Evolutionary conservation across 2,888 invertebrate species (phyloP).

Genomic region (Myopa tessellatipennis): DNA sequence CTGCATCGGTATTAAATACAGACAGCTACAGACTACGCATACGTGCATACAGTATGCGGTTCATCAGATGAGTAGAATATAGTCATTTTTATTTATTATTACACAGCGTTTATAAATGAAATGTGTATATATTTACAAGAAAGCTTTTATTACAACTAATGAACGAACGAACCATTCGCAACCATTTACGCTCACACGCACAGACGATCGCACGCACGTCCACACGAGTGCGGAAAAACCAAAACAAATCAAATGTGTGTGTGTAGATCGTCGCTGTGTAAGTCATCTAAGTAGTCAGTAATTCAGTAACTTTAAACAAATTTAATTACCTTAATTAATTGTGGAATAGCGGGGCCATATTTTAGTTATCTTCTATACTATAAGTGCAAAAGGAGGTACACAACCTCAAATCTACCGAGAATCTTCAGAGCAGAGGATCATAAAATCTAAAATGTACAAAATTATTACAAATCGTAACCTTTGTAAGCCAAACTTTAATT

Average conservation of each 20-base stretch:
- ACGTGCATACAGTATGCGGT: background rate
- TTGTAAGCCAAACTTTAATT: conserved; percentile 1
- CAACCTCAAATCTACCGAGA: conserved; percentile 33
- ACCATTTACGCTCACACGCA: conserved; percentile 28
- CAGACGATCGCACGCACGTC: conserved; percentile 14
- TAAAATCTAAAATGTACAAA: conserved; percentile 4
- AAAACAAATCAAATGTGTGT: background rate
- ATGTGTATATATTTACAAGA: conserved; percentile 30
- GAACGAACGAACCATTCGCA: background rate
- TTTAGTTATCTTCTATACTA: conserved; percentile 52
- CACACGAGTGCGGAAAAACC: background rate
- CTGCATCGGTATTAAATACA: too few species aligned
- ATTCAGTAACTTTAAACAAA: conserved; percentile 24
- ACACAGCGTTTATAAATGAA: conserved; percentile 7
- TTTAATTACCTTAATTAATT: conserved; percentile 56
- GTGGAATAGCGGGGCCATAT: conserved; percentile 69
- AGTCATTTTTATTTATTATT: conserved; percentile 49
- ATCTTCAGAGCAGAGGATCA: background rate
- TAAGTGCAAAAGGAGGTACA: conserved; percentile 49
- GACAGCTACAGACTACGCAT: background rate
- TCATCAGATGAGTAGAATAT: conserved; percentile 51
- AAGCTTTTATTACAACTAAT: conserved; percentile 25
- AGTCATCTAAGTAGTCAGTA: too few species aligned
- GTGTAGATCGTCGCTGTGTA: too few species aligned
- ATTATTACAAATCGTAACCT: background rate